Conservation (phyloP, 2,113 vertebrate genomes). For the Mus spicilegus region DNA sequence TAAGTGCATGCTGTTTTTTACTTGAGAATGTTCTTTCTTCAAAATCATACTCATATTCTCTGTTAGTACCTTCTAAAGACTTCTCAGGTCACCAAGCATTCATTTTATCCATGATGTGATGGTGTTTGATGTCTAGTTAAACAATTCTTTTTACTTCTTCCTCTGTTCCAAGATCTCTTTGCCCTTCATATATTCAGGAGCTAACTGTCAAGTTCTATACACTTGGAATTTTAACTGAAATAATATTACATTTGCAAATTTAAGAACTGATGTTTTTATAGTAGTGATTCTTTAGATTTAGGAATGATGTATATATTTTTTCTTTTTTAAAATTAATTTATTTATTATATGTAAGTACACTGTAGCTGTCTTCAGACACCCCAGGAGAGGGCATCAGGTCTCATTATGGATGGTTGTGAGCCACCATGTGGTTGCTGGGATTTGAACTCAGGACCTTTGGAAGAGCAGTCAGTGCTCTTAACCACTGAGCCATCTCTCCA, state of each 20-base stretch:
- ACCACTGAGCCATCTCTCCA: no score
- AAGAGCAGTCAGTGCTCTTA: no score
- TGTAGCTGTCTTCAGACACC: no score
- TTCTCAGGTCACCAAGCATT: not conserved
- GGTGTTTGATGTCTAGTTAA: not conserved
- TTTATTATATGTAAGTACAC: no score
- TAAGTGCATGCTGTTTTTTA: conserved; percentile 9
- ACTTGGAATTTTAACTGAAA: conserved; percentile 32
- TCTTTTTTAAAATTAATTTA: no score
- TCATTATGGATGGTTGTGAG: no score
- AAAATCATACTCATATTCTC: conserved; percentile 12
- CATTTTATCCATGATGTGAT: not conserved
- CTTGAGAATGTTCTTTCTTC: not conserved
- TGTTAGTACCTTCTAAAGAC: not conserved
- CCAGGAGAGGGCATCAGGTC: no score
- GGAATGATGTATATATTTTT: not conserved
- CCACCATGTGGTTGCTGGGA: no score
- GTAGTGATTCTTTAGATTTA: conserved; percentile 10
- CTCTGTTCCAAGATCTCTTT: not conserved
- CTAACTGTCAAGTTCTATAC: conserved; percentile 10
- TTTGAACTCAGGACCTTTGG: no score
- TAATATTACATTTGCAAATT: not conserved
- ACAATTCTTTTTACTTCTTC: not conserved
- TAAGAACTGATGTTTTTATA: conserved; percentile 29
- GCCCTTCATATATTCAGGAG: not conserved